A percentile compares a stretch with the other conserved stretches of the same genome.
phyloP scores from a whole-genome alignment of 2,113 vertebrate genomes.

The Nothocercus julius region DNA sequence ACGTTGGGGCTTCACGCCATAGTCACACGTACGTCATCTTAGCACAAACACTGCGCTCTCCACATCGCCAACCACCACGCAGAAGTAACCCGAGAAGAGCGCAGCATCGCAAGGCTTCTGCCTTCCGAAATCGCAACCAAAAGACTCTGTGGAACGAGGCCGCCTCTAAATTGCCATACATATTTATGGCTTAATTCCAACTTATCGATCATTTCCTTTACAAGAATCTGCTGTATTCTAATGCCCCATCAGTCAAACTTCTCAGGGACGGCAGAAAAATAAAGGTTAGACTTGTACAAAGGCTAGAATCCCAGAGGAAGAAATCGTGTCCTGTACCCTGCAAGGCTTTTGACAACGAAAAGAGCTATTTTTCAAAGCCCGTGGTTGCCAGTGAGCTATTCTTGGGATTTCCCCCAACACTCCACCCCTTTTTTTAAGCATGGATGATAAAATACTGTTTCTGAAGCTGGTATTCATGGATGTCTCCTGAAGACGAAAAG shows the following conservation, averaged over 20 bases:
- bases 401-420: not conserved
- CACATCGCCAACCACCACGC: rapidly evolving
- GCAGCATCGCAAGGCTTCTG: not conserved
- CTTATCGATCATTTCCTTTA: not conserved
- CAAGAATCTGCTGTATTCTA: not conserved
- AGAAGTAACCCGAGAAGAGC: not conserved
- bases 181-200: not conserved
- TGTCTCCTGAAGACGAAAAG: constrained; percentile 78
- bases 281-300: not conserved
- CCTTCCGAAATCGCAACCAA: not conserved
- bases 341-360: not conserved
- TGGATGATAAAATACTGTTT: constrained; percentile 68
- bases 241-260: not conserved
- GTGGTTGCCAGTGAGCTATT: constrained; percentile 5
- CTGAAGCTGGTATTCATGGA: constrained; percentile 77
- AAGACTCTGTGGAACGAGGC: not conserved
- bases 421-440: not conserved
- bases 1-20: rapidly evolving
- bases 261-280: not conserved
- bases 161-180: not conserved
- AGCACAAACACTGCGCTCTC: not conserved
- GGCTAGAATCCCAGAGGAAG: not conserved
- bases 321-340: not conserved
- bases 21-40: rapidly evolving
- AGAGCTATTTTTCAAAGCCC: constrained; percentile 33